Base-by-base conservation (phyloP, 2,797 vertebrate species). In the Morus bassanus region DNA sequence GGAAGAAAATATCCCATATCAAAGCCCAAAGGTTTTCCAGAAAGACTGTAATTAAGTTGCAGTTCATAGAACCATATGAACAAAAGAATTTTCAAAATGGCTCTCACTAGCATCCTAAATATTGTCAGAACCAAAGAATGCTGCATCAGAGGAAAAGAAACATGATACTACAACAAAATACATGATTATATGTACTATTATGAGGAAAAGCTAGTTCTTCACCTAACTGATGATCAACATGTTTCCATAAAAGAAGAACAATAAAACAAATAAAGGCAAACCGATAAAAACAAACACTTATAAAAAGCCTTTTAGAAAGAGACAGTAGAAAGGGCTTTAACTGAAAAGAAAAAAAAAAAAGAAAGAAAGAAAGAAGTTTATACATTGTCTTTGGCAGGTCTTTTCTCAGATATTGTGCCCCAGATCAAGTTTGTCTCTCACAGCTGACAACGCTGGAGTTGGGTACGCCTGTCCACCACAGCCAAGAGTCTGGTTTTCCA, bases 81-180 rank as follows among this genome's bases (percentile, higher is more conserved):
- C 13, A 28, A 28, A 74, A 33, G 10, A 95, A 82, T 48, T 81
- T 59, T 54, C 80, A 89, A 86, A 93, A 92, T 75, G 4, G 27
- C 30, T 69, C 48, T 75, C 51, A 46, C 45, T 80, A 56, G 12
- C 46, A 69, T 63, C 12, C 21, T 82, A 78, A 76, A 35, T 75
- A 18, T 33, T 82, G 10, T 45, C 61, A 86, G 41, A 79, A 74
- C 3, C 28, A 53, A 65, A 45, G 18, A 65, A 60, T 56, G 27
- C 5, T 70, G 31, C 39, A 93, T 92, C 70, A 60, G 56, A 67
- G n/a, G 17, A 88, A 94, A 79, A 77, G 48, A 79, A 64, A 72
- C 6, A 21, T 48, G 21, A 27, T 21, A 13, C 8, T 77, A 8
- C 24, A 51, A 59, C 4, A 61, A 82, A 75, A 85, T 30, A 51